A percentile compares a stretch with the other conserved stretches of the same genome.
Conservation (phyloP, 2,888 invertebrate genomes). For the Criorhina ranunculi region DNA sequence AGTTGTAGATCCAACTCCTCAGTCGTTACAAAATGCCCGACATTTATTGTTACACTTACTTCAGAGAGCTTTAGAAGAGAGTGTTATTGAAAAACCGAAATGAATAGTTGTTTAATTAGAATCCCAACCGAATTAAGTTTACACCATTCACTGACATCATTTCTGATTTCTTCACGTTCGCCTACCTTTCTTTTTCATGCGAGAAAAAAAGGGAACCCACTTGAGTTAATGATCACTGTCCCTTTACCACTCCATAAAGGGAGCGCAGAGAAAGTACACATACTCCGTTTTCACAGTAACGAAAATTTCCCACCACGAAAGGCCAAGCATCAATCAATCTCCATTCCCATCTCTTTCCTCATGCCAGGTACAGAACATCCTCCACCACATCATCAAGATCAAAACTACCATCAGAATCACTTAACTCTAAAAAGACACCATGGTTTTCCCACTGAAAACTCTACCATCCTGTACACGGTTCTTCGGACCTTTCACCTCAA, state of each 20-base stretch:
- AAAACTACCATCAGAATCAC: conserved; percentile 31
- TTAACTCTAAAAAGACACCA: conserved; percentile 10
- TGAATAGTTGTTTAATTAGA: no score
- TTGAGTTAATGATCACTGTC: conserved; percentile 6
- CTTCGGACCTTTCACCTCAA: conserved; percentile 12
- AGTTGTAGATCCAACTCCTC: no score
- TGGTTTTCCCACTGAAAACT: neutral
- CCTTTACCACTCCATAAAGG: conserved; percentile 7
- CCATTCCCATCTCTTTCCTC: conserved; percentile 40
- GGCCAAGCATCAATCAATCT: conserved; percentile 38
- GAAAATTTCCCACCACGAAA: conserved; percentile 2
- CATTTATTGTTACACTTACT: no score
- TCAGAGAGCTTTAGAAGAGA: no score
- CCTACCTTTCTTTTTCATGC: neutral
- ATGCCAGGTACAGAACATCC: conserved; percentile 45
- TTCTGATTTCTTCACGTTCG: no score
- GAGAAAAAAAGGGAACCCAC: neutral
- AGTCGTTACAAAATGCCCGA: no score
- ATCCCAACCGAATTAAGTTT: neutral
- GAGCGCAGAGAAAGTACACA: conserved; percentile 41
- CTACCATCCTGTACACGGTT: conserved; percentile 23
- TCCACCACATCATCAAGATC: conserved; percentile 24
- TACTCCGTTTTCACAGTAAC: conserved; percentile 5
- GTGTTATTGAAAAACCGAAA: no score
- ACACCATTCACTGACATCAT: neutral